Percentiles rank a stretch among this genome's conserved stretches.
These are phyloP conservation scores for Leuctra nigra DNA, from an alignment of 2,888 invertebrate species.

Conservation along the genomic window DNA sequence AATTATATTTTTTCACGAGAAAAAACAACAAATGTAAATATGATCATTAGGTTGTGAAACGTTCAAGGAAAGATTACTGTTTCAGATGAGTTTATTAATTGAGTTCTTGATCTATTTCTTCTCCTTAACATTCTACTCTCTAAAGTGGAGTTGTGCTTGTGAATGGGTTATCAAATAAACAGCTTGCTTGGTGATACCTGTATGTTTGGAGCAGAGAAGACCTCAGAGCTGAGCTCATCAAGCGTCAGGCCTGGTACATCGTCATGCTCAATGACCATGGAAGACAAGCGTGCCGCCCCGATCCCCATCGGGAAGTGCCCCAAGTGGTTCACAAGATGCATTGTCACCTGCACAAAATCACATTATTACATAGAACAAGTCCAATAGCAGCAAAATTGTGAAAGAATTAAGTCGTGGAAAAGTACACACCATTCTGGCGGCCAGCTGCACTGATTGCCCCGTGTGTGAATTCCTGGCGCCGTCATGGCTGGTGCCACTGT, in stretches of 20 bases:
- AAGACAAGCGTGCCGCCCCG: conserved; percentile 81
- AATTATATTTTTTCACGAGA: no score
- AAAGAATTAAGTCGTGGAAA: background rate
- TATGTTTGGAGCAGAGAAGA: conserved; percentile 77
- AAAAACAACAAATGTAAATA: no score
- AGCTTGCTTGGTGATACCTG: no score
- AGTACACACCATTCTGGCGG: conserved; percentile 48
- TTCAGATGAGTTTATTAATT: no score
- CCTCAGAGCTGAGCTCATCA: conserved; percentile 71
- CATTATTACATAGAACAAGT: background rate
- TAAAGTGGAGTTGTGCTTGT: no score
- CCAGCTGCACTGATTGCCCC: conserved; percentile 42
- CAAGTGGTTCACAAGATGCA: conserved; percentile 84
- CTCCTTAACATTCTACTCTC: no score
- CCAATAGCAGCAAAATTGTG: background rate
- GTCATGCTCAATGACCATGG: conserved; percentile 87
- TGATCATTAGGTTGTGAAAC: no score
- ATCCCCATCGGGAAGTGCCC: conserved; percentile 93
- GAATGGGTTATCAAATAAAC: no score
- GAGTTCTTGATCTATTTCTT: no score
- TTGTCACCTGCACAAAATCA: conserved; percentile 56
- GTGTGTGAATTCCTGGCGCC: background rate
- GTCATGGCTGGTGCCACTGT: conserved; percentile 46
- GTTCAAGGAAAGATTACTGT: no score
- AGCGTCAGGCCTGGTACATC: conserved; percentile 65